phyloP scores from a whole-genome alignment of 2,888 invertebrate genomes.

The Crocallis elinguaria region DNA sequence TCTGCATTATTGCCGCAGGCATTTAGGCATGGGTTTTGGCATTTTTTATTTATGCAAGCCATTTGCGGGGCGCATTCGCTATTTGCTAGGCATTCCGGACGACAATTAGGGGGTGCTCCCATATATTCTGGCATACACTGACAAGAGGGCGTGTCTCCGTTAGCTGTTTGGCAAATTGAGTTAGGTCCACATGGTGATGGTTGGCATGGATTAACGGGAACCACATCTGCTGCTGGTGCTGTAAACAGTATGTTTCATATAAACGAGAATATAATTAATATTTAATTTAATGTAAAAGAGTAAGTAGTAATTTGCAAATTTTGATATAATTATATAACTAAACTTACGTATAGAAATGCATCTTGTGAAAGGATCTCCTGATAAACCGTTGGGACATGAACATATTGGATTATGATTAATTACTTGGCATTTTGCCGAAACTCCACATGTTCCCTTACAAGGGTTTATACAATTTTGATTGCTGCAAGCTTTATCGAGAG shows the following conservation, averaged over 20 bases:
- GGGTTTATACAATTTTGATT: constrained; percentile 90
- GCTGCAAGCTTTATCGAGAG: constrained; percentile 88
- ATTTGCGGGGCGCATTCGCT: constrained; percentile 88
- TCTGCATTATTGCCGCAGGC: constrained; percentile 91
- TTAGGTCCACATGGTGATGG: constrained; percentile 92
- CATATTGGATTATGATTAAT: constrained; percentile 91
- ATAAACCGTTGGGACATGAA: constrained; percentile 85
- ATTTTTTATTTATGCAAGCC: constrained; percentile 91
- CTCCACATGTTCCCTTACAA: constrained; percentile 92
- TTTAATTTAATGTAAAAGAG: constrained; percentile 10
- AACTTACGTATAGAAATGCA: constrained; percentile 82
- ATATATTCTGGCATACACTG: constrained; percentile 88
- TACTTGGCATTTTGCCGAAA: constrained; percentile 89
- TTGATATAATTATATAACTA: too few relatives aligned
- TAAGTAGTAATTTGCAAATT: too few relatives aligned
- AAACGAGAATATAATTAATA: background rate
- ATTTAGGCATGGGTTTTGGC: constrained; percentile 89
- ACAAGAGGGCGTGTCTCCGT: constrained; percentile 87
- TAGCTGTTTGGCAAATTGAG: constrained; percentile 85
- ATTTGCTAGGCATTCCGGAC: constrained; percentile 90
- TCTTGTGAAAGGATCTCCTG: constrained; percentile 89
- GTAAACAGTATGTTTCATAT: constrained; percentile 32
- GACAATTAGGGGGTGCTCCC: constrained; percentile 89
- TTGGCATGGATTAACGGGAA: constrained; percentile 86
- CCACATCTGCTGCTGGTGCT: constrained; percentile 61